Evolutionary conservation across 1,140 invertebrate species (phyloP), one percentile per base, ranked within the genome.

Genomic region (Drosophila punjabiensis): DNA sequence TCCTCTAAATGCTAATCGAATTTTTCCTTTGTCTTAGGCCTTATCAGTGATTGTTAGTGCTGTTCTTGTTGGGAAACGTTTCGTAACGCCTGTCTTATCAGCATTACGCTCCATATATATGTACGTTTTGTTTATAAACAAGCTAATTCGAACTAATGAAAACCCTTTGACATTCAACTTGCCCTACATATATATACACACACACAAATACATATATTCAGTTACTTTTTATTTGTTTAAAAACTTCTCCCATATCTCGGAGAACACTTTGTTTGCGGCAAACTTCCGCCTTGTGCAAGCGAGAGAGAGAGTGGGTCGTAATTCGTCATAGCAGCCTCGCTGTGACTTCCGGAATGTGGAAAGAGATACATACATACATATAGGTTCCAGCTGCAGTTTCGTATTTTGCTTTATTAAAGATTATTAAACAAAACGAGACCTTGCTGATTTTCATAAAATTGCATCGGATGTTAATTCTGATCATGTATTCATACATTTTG

Each of bases 71-170:
- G 55, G 24, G 60, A 55, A 28, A 5, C 16, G 47, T 79, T 79
- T 79, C 76, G 37, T 79, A 73, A 79, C 61, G 68, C 18, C 30
- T 10, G 11, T 55, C 68, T 79, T 79, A 79, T 79, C 77, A 73
- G 68, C 30, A 3, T 28, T 20, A 43, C 47, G 50, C 30, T 55
- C 13, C 48, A 50, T 47, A 33, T 28, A 20, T 18, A 20, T 39
- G 32, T 43, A 16, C 41, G 47, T 45, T 62, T 75, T 74, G 68
- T 75, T 75, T 78, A 77, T 80, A 74, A 59, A 79, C 76, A 74
- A 73, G 68, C n/a, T 45, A 61, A 65, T 63, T 69, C 28, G 1
- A 69, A 39, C 41, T 53, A 32, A 47, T 60, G 53, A 41, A 79
- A 64, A 76, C 55, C 33, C 33, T 45, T 60, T 67, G 61, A 79